Base-by-base conservation (phyloP, 2,113 vertebrate species). In the Platichthys stellatus region DNA sequence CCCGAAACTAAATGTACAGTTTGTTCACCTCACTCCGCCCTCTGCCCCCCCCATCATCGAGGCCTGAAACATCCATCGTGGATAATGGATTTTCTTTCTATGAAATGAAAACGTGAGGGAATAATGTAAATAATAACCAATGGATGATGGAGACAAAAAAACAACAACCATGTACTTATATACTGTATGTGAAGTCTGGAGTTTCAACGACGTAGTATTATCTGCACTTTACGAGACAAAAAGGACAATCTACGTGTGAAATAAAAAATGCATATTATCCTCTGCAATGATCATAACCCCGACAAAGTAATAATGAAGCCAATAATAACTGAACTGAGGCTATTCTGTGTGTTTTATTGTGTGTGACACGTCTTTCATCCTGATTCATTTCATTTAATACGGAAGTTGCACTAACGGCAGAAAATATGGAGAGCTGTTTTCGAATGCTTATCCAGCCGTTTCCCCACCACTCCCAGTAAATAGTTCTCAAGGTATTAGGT, bases 201-300 rank as follows among this genome's bases (percentile, higher is more conserved):
- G 31, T 90, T 90, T 72, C 86, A 70, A 84, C 78, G 6, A 51
- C 64, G 76, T 90, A 90, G 89, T 91, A 89, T 89, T 89, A 90
- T 86, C 92, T 93, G 93, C 93, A 95, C 93, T 95, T 95, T 95
- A 95, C 83, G 74, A 91, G 84, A 82, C 85, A 87, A 92, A 88
- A 87, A 84, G 89, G 92, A 94, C 91, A 94, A 93, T 94, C 93
- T 91, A 70, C 53, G 76, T 76, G 72, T 79, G 62, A 68, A n/a
- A 86, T 82, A 63, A 73, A 83, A 69, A 81, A 78, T 87, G 78
- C 88, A 90, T 92, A 88, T 93, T 90, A 88, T 83, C 87, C 78
- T 92, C 89, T 78, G 88, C 92, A 92, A 92, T 90, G 83, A 83
- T 90, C 82, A 92, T 92, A 92, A 83, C 88, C 89, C 86, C 91